Base-by-base conservation (phyloP, 2,113 vertebrate species). In the Emydocephalus ijimae region DNA sequence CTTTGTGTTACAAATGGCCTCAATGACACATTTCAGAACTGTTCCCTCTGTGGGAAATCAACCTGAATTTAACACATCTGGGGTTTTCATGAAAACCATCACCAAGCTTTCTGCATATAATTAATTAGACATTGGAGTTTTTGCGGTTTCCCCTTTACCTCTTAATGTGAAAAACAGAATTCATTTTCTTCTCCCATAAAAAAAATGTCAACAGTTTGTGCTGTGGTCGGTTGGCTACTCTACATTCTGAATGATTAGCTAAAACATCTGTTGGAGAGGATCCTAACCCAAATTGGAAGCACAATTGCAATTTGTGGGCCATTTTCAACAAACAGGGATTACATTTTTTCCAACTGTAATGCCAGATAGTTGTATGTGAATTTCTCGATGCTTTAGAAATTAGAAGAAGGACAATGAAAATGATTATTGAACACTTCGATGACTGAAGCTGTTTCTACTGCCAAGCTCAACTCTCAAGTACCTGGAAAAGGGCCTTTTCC, bases 161-260 rank as follows among this genome's bases (percentile, higher is more conserved):
- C 86, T 87, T 48, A 43, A 89, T 29, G 91, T 26, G 29, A 45
- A 92, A 34, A 91, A 29, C 61, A 61, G 59, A 89, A 23, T 39
- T 85, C 11, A 48, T 59, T 92, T 10, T 94, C 29, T 57, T 15
- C 50, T 0, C 0, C 29, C 24, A 43, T 0, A 2, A 90, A 90
- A 64, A 69, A 93, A 90, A 29, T 93, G 87, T 92, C 85, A 20
- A 92, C 90, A 90, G 12, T 50, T 43, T 89, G 20, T 18, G 91
- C 50, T 86, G 2, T 3, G 88, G 90, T 1, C 21, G 91, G 5
- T 87, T 87, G 88, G 39, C 89, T 88, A 26, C 93, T 89, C 45
- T 85, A 91, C 10, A 43, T 12, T 61, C 92, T 1, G 2, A 23
- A 6, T 0, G 43, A n/a, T 7, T 4, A 52, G 8, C 0, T 91